Base-by-base conservation (phyloP, 2,113 vertebrate genomes). In the Megatriorchis doriae region DNA sequence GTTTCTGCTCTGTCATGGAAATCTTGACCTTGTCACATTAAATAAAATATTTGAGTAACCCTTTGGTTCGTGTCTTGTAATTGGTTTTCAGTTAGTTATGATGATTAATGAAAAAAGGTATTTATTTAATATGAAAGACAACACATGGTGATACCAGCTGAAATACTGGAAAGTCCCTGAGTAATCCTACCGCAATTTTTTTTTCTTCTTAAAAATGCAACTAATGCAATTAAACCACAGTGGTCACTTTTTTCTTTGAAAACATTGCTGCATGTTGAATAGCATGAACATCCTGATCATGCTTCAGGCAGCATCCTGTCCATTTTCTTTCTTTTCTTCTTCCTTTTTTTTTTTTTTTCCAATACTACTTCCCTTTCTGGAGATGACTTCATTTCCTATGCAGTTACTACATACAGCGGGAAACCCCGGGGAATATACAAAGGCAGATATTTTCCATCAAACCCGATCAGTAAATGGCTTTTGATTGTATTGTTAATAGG, bases 161-260 rank as follows among this genome's bases (percentile, higher is more conserved):
- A 92, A 96, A 96, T 16, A 65, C 45, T 65, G 94, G 93, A 88
- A 97, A 97, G 31, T 72, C 94, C 93, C 70, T 68, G 36, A 94
- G 25, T 63, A 94, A 93, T 77, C 40, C 26, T 55, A 36, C 16
- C 20, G 56, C 23, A 13, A 26, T 56, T n/a, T 42, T 10, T 14
- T 73, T 70, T 45, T 7, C 16, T 17, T 11, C 53, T 80, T 72
- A 25, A 74, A 71, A 77, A 52, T 55, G 14, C 25, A 84, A 25
- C 16, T 63, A 52, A 66, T 81, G 52, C 32, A 63, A 34, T 71
- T 61, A 81, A 80, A 65, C 36, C 53, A 9, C 32, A 65, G 55
- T 1, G 34, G 27, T 42, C 58, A 58, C 38, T 32, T 86, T 23
- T 23, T 43, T 22, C 8, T 63, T 62, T 31, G 17, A 20, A 84